Evolutionary conservation across 2,113 vertebrate species (phyloP).

Genomic region (Haemorhous mexicanus): DNA sequence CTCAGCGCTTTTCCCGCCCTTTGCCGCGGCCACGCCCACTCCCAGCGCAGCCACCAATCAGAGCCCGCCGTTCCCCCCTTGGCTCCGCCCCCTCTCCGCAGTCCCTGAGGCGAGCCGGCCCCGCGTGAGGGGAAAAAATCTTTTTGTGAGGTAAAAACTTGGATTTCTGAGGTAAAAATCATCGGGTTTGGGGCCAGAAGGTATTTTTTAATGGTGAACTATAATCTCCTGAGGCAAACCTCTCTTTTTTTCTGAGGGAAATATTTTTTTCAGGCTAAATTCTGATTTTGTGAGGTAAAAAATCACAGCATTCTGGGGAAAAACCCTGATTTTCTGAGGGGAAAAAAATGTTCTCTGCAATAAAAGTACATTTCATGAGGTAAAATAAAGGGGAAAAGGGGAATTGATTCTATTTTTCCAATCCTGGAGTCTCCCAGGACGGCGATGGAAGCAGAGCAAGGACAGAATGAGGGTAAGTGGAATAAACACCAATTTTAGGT

Average conservation of each 20-base stretch:
- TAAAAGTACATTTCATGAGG: background rate
- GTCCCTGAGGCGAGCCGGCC: background rate
- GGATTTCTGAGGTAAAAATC: background rate
- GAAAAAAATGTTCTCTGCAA: background rate
- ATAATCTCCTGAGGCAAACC: no score
- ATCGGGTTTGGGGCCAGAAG: background rate
- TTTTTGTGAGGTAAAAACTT: background rate
- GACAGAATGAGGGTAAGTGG: no score
- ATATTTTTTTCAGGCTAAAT: no score
- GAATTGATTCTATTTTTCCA: background rate
- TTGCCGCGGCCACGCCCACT: background rate
- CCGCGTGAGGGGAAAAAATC: background rate
- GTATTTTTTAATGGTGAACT: rapidly evolving
- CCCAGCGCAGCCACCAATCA: background rate
- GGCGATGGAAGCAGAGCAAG: no score
- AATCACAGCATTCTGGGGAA: background rate
- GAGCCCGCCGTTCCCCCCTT: background rate
- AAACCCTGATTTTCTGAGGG: background rate
- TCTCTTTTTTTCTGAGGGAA: no score
- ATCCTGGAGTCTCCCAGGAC: no score
- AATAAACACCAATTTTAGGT: no score
- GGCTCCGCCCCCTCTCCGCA: background rate
- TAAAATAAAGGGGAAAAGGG: background rate
- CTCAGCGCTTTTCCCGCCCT: background rate
- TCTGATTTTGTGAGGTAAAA: background rate